Evolutionary conservation across 2,113 vertebrate genomes (phyloP).

Genomic region (Planiliza haematocheilus): DNA sequence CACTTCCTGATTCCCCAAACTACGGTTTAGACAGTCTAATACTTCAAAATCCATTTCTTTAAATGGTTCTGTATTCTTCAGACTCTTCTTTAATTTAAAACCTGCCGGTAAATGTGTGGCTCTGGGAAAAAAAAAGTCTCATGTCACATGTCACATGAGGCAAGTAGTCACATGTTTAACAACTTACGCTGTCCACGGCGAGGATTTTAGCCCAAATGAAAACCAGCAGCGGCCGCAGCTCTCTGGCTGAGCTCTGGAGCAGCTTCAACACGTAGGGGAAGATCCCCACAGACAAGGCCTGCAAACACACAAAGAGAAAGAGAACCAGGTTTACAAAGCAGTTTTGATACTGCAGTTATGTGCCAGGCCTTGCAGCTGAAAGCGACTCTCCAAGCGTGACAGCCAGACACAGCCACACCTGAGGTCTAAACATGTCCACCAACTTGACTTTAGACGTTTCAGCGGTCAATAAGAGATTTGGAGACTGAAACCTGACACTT

Average conservation of each 20-base stretch:
- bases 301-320: slow-evolving; percentile 38
- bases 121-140: too few relatives aligned
- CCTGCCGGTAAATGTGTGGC: too few relatives aligned
- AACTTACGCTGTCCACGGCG: slow-evolving; percentile 96
- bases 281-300: slow-evolving; percentile 98
- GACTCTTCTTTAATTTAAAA: too few relatives aligned
- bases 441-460: too few relatives aligned
- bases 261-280: slow-evolving; percentile 98
- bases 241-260: slow-evolving; percentile 96
- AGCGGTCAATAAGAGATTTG: too few relatives aligned
- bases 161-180: too few relatives aligned
- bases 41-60: too few relatives aligned
- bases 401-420: too few relatives aligned
- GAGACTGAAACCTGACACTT: too few relatives aligned
- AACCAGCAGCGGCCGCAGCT: slow-evolving; percentile 94
- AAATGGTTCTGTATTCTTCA: too few relatives aligned
- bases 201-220: slow-evolving; percentile 99
- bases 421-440: too few relatives aligned
- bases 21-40: not conserved
- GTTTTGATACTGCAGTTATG: not conserved
- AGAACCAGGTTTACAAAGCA: slow-evolving; percentile 18
- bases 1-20: not conserved
- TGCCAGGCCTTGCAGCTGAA: not conserved
- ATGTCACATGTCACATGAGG: too few relatives aligned
- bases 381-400: not conserved